Conservation (phyloP, 2,113 vertebrate genomes). For the Xenus cinereus region DNA sequence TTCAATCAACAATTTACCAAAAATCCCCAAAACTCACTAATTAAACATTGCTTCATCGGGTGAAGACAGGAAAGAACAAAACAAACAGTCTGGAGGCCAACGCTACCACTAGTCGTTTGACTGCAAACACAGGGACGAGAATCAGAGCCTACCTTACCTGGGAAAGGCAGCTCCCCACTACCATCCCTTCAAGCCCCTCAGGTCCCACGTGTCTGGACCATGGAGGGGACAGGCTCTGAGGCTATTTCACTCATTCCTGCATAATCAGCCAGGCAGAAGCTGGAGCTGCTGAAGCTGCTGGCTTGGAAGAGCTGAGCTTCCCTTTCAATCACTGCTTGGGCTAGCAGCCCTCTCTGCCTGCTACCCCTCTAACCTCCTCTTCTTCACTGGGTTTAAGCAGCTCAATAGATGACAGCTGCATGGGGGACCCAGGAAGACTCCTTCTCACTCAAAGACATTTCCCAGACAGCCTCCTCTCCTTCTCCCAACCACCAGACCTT, state of each 20-base stretch:
- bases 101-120: accelerated
- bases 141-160: neutral
- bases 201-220: neutral
- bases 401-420: neutral
- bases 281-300: neutral
- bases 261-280: neutral
- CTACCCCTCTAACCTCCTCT: neutral
- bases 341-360: neutral
- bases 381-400: neutral
- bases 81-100: neutral
- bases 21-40: neutral
- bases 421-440: neutral
- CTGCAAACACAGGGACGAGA: neutral
- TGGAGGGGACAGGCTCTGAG: neutral
- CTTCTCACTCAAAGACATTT: neutral
- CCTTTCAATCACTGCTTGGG: neutral
- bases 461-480: neutral
- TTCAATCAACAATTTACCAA: neutral
- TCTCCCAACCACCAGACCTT: neutral
- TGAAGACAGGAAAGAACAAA: neutral
- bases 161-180: neutral
- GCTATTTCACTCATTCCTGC: neutral
- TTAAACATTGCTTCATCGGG: neutral
- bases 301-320: neutral
- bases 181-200: neutral